Evolutionary conservation across 2,113 vertebrate species (phyloP), one percentile per base, ranked within the genome.

Genomic region (Himantopus leucocephalus): DNA sequence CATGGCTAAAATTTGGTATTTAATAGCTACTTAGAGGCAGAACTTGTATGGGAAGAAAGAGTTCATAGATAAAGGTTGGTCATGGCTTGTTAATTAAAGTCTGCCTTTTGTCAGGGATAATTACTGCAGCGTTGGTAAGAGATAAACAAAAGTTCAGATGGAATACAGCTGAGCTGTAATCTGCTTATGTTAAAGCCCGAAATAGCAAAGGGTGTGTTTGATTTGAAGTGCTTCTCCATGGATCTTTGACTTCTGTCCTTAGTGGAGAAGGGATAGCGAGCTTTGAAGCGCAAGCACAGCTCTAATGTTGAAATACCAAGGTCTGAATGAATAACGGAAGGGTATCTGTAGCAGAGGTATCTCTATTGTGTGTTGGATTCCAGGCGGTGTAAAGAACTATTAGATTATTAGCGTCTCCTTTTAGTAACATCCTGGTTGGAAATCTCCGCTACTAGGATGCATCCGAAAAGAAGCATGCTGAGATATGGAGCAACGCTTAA

Each of bases 81-180:
- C 77, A 30, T 21, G 87, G 34, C 85, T 68, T 50, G 84, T 75
- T 95, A 93, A 94, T 91, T 92, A 37, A 94, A 70, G 85, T 81
- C 93, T 96, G 95, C 75, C 59, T 90, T 93, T 95, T 97, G 84
- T 95, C 88, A 76, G 62, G 73, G 62, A 29, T 96, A 96, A 97
- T 97, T 94, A 91, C 86, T 34, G 70, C 43, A 73, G 73, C 73
- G 12, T 21, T 85, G 67, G 64, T 70, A 89, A 83, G 84, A 94
- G 60, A 62, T 79, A 93, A 95, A 75, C 85, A 90, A 32, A 81
- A 96, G 90, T 82, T 90, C 52, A 96, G 83, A 67, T 32, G 6
- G 77, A 84, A 67, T 37, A 74, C 90, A 93, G 67, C 90, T 92
- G 88, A 96, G 43, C 86, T 95, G 52, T 80, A 75, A 73, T 94